Evolutionary conservation across 2,113 vertebrate genomes (phyloP).

Genomic region (Ornithorhynchus anatinus): DNA sequence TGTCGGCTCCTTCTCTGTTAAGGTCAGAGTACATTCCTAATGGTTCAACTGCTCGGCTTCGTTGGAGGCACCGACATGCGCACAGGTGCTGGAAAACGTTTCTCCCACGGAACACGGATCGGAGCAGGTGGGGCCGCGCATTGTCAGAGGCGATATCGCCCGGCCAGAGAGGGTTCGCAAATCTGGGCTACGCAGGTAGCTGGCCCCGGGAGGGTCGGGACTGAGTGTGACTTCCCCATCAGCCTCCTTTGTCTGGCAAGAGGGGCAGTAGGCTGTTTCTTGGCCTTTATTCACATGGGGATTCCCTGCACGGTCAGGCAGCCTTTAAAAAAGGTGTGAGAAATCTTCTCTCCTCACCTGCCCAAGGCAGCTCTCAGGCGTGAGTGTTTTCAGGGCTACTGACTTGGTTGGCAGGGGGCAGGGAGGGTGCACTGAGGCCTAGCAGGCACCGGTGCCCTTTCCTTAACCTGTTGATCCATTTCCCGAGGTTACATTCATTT

Average conservation of each 20-base stretch:
- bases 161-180: slow-evolving; percentile 11
- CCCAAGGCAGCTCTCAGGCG: not conserved
- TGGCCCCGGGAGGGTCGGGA: too few species aligned
- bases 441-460: too few species aligned
- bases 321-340: not conserved
- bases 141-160: slow-evolving; percentile 48
- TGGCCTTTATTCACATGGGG: too few species aligned
- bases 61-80: slow-evolving; percentile 65
- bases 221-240: too few species aligned
- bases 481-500: slow-evolving; percentile 4
- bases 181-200: not conserved
- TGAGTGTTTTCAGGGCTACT: slow-evolving; percentile 4
- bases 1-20: slow-evolving; percentile 64
- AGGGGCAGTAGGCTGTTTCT: too few species aligned
- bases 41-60: slow-evolving; percentile 72
- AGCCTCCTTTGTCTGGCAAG: too few species aligned
- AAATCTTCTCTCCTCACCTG: not conserved
- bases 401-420: not conserved
- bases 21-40: slow-evolving; percentile 75
- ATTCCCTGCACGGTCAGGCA: not conserved
- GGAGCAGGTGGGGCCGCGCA: slow-evolving; percentile 6
- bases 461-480: not conserved
- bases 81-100: slow-evolving; percentile 70
- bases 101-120: slow-evolving; percentile 47
- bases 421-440: too few species aligned